A percentile compares a stretch with the other conserved stretches of the same genome.
phyloP scores from a whole-genome alignment of 2,797 vertebrate species.

The Brachymystax lenok region DNA sequence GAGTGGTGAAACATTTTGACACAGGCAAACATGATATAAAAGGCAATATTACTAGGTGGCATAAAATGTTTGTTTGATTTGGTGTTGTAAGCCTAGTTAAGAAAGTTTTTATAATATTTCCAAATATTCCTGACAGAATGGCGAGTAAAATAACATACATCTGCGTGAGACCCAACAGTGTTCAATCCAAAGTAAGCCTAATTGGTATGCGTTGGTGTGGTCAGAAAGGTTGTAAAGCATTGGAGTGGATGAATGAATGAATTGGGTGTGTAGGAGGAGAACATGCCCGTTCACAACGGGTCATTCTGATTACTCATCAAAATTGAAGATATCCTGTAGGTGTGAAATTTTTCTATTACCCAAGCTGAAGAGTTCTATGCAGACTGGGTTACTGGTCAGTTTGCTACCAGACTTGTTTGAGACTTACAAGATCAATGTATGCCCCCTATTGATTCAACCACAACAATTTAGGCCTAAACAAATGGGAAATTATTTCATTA shows the following conservation, averaged over 20 bases:
- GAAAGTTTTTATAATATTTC: not conserved
- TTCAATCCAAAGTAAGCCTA: not conserved
- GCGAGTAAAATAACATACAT: too few relatives aligned
- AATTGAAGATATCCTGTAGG: not conserved
- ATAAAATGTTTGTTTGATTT: not conserved
- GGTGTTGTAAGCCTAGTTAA: not conserved
- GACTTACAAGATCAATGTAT: not conserved
- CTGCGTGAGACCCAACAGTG: not conserved
- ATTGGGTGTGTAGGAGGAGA: not conserved
- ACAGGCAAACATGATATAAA: not conserved
- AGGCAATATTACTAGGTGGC: not conserved
- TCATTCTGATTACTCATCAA: not conserved
- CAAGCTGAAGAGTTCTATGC: not conserved
- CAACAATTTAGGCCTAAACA: not conserved
- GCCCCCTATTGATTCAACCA: not conserved
- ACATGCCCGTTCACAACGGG: not conserved
- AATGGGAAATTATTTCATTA: too few relatives aligned
- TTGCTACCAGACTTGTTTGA: not conserved
- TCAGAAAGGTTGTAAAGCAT: not conserved
- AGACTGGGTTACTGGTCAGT: not conserved
- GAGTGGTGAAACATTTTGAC: constrained; percentile 26
- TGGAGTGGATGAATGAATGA: not conserved
- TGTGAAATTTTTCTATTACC: not conserved
- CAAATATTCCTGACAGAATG: not conserved
- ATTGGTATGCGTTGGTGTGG: not conserved